Conservation (phyloP, 2,113 vertebrate species). For the Aplodontia rufa region DNA sequence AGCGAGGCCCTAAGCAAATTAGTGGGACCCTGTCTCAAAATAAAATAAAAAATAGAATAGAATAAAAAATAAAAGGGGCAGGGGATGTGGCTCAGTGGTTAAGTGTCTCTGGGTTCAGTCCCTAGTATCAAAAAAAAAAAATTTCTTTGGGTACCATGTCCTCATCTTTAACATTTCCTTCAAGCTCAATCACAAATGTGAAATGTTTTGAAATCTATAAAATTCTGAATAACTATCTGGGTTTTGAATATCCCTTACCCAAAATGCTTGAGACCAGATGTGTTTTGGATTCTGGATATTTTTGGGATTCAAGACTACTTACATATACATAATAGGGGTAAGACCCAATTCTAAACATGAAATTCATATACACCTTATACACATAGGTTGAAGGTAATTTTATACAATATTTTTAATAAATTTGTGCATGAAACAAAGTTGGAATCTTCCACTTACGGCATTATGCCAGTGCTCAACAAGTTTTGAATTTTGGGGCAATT, state of each 20-base stretch:
- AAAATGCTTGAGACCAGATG: neutral
- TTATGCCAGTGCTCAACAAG: neutral
- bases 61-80: no score
- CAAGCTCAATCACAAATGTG: neutral
- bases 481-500: neutral
- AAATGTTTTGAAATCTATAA: neutral
- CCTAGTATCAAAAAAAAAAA: no score
- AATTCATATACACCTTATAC: neutral
- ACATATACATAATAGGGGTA: neutral
- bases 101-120: no score
- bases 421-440: neutral
- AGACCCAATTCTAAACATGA: neutral
- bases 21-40: no score
- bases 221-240: neutral
- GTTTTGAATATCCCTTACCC: neutral
- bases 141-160: neutral
- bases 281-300: neutral
- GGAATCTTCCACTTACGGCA: neutral
- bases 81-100: no score
- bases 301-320: neutral
- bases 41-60: no score
- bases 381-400: neutral
- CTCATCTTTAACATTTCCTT: neutral
- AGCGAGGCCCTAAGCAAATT: no score
- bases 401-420: neutral